Base-by-base conservation (phyloP, 1,140 invertebrate species). In the Cotesia glomerata region DNA sequence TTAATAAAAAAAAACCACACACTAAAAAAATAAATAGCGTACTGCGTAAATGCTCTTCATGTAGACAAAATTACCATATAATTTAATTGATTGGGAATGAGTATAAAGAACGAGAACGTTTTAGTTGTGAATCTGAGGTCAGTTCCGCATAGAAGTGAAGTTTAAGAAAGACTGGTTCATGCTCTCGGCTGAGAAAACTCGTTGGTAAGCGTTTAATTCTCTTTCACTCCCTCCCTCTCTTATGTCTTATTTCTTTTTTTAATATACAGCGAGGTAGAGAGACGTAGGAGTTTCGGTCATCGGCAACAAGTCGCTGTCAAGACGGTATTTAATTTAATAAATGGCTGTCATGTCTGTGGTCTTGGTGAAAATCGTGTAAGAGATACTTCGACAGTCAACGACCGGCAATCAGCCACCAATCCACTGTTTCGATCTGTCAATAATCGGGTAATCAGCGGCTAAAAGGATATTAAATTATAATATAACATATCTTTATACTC, bases 61-160 rank as follows among this genome's bases (percentile, higher is more conserved):
- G 4, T 16, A 26, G 26, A 26, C 8, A 45, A 45, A 45, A 45
- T 45, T 45, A 45, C 11, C 39, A 45, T 45, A 45, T 45, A 45
- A 45, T 26, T 26, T 5, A 45, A 32, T 49, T 65, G 14, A 14
- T 66, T 66, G 64, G 54, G 9, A 13, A 34, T 35, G 34, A 62
- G 35, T 16, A n/a, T 39, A 56, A 9, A 58, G 3, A 49, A 62
- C 5, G 11, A 45, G 39, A 11, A 71, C 54, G 45, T 67, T 58
- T 58, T 58, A 39, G 13, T 39, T 69, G 52, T 62, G 39, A 69
- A 63, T 69, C 72, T 49, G 76, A 78, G 79, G 77, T 78, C 78
- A 79, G 78, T 81, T 81, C 80, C 76, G 79, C 75, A 75, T 80
- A 74, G 75, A 65, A 76, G 76, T 73, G 76, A 76, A 77, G 77